These are phyloP conservation scores for Sebastes iracundus DNA, from an alignment of 2,797 vertebrate genomes.

Conservation along the genomic window DNA sequence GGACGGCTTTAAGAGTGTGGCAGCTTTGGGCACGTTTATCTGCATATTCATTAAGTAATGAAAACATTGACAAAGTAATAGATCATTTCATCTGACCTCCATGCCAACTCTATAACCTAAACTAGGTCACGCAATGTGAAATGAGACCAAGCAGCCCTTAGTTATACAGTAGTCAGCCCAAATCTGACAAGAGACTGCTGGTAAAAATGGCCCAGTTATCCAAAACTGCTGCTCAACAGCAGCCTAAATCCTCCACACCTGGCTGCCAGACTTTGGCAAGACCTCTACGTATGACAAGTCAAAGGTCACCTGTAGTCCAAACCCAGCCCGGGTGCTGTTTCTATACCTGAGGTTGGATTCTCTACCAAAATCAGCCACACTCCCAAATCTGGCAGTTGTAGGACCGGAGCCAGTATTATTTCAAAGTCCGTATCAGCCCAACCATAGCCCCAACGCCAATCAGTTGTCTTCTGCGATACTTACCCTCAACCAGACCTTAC, in stretches of 20 bases:
- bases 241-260: neutral
- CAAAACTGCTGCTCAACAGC: neutral
- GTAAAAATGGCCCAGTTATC: neutral
- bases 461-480: no score
- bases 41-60: neutral
- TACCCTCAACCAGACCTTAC: neutral
- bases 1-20: neutral
- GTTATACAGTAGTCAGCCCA: neutral
- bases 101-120: neutral
- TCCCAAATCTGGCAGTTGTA: neutral
- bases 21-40: neutral
- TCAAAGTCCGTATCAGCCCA: neutral
- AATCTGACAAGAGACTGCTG: neutral
- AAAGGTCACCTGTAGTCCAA: neutral
- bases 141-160: neutral
- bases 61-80: neutral
- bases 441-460: no score
- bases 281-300: neutral
- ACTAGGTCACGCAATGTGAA: neutral
- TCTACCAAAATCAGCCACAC: neutral
- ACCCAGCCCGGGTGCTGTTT: neutral
- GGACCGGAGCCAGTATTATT: neutral
- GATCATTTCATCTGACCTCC: neutral
- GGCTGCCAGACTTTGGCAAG: slow-evolving; percentile 4
- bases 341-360: neutral